Percentiles rank a stretch among this genome's conserved stretches.
phyloP scores from a whole-genome alignment of 2,797 vertebrate genomes.

The Rhinoraja longicauda region DNA sequence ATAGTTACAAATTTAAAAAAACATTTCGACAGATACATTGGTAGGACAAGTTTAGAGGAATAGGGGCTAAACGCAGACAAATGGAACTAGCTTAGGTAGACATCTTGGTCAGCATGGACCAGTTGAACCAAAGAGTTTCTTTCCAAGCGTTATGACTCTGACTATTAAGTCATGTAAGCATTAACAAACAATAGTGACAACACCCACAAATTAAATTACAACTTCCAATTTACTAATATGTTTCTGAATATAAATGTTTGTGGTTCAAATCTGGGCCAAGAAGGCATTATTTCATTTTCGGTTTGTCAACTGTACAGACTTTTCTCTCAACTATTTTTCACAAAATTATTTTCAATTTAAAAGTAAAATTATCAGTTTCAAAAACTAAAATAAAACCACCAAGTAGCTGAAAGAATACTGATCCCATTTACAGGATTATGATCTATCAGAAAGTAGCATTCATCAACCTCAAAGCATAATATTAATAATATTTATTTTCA shows the following conservation, averaged over 20 bases:
- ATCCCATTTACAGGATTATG: neutral
- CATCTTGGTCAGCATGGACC: too few relatives aligned
- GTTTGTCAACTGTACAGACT: neutral
- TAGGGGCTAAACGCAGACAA: too few relatives aligned
- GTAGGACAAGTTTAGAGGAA: too few relatives aligned
- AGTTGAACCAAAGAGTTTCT: too few relatives aligned
- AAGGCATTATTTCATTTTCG: neutral
- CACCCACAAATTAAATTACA: neutral
- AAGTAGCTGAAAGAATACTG: neutral
- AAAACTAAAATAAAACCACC: neutral
- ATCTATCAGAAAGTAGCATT: neutral
- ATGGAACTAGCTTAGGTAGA: too few relatives aligned
- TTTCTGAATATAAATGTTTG: conserved; percentile 14
- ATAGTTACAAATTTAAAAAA: too few relatives aligned
- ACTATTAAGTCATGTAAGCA: neutral
- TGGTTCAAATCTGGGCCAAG: conserved; percentile 6
- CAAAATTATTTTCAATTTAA: neutral
- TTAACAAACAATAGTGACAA: neutral
- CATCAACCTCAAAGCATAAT: neutral
- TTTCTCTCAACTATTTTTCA: conserved; percentile 8
- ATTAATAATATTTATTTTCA: neutral
- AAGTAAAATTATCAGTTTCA: neutral
- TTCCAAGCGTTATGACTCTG: too few relatives aligned
- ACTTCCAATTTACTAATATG: neutral
- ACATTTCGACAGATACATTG: too few relatives aligned